Evolutionary conservation across 1,140 invertebrate species (phyloP).

Genomic region (Caenorhabditis latens): DNA sequence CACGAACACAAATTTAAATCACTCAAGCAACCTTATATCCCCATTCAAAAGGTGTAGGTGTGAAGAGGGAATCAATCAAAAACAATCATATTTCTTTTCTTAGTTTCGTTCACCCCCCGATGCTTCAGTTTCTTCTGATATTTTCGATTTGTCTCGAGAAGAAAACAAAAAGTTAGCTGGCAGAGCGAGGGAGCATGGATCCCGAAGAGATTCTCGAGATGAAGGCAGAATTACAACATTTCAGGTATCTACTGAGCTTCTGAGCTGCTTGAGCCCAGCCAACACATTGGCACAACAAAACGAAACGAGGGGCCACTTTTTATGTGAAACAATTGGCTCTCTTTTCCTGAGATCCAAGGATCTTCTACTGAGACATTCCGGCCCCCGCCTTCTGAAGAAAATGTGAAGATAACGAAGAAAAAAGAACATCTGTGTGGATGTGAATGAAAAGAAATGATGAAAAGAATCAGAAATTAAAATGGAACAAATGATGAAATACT

Average conservation of each 20-base stretch:
- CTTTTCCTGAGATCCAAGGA: neutral
- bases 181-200: neutral
- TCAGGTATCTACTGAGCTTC: slow-evolving; percentile 15
- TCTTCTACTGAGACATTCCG: neutral
- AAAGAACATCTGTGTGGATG: slow-evolving; percentile 20
- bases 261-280: neutral
- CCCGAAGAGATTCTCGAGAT: neutral
- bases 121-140: neutral
- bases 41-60: slow-evolving; percentile 29
- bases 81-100: slow-evolving; percentile 22
- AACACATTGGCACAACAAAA: neutral
- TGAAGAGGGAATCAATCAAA: slow-evolving; percentile 38
- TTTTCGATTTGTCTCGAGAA: slow-evolving; percentile 11
- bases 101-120: neutral
- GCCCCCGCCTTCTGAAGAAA: slow-evolving; percentile 29
- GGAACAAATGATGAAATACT: slow-evolving; percentile 13
- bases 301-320: slow-evolving; percentile 21
- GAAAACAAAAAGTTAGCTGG: slow-evolving; percentile 47
- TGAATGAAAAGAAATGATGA: neutral
- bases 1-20: too few species aligned
- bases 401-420: neutral
- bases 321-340: slow-evolving; percentile 53
- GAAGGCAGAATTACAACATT: slow-evolving; percentile 33
- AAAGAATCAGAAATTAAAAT: neutral
- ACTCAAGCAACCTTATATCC: too few species aligned